Conservation (phyloP, 2,888 invertebrate species). For the Clostera curtula region DNA sequence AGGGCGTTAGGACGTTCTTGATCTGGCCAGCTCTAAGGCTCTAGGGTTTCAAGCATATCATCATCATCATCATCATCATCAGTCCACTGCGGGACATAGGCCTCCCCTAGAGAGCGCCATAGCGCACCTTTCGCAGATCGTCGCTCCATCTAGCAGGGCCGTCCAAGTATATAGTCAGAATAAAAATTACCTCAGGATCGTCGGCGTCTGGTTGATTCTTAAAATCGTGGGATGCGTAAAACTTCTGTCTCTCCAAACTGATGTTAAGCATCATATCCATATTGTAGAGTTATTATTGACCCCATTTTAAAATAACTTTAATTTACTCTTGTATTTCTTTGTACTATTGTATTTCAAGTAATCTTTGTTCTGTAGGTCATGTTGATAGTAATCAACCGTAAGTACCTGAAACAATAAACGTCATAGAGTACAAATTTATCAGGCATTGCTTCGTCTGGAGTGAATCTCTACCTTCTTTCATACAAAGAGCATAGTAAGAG, state of each 20-base stretch:
- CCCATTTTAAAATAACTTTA: conserved; percentile 12
- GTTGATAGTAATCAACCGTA: too few species aligned
- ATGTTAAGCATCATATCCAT: conserved; percentile 50
- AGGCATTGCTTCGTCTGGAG: too few species aligned
- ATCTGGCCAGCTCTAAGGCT: too few species aligned
- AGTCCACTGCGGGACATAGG: too few species aligned
- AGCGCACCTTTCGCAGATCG: background rate
- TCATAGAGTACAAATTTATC: too few species aligned
- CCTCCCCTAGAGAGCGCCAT: too few species aligned
- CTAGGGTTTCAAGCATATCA: too few species aligned
- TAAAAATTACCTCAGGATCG: conserved; percentile 44
- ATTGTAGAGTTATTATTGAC: conserved; percentile 8
- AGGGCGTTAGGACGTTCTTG: too few species aligned
- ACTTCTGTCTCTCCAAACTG: conserved; percentile 43
- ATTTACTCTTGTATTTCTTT: background rate
- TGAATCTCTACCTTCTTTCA: too few species aligned
- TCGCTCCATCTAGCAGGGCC: background rate
- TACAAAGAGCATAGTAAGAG: too few species aligned
- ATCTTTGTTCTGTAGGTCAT: background rate
- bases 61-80: too few species aligned
- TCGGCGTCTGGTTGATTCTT: conserved; percentile 32
- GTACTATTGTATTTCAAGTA: background rate
- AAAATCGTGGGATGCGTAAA: conserved; percentile 43
- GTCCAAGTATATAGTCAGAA: background rate
- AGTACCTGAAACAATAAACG: too few species aligned